Conservation (phyloP, 2,888 invertebrate species). For the Drosophila silvestris region DNA sequence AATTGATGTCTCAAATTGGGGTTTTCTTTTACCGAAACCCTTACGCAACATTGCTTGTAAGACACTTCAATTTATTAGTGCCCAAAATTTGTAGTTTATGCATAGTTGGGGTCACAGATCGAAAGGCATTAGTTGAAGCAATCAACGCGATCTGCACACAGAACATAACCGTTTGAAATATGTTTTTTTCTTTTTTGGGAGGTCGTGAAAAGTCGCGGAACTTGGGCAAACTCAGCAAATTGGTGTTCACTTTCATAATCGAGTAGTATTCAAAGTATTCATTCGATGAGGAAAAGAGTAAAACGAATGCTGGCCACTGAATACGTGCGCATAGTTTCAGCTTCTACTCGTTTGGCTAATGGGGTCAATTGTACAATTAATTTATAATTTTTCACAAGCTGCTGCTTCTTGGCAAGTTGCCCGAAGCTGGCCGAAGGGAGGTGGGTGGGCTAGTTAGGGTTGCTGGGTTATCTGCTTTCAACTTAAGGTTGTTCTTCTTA, state of each 20-base stretch:
- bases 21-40: not conserved
- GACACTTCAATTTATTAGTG: not conserved
- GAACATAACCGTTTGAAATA: constrained; percentile 11
- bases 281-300: constrained; percentile 8
- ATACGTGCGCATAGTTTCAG: constrained; percentile 33
- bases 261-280: constrained; percentile 32
- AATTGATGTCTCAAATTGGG: not conserved
- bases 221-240: constrained; percentile 46
- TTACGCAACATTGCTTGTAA: constrained; percentile 25
- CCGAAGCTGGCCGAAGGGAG: constrained; percentile 2
- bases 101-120: constrained; percentile 49
- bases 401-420: constrained; percentile 25
- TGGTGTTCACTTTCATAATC: constrained; percentile 21
- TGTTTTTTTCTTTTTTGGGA: constrained; percentile 11
- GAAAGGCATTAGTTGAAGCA: constrained; percentile 52
- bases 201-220: constrained; percentile 47
- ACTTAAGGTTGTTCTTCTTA: not conserved
- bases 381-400: constrained; percentile 59
- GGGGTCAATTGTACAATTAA: constrained; percentile 73
- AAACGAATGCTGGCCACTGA: constrained; percentile 15
- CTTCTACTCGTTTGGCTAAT: constrained; percentile 42
- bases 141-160: constrained; percentile 44
- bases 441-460: constrained; percentile 3
- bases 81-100: constrained; percentile 25
- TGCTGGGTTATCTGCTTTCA: constrained; percentile 12